Evolutionary conservation across 2,888 invertebrate species (phyloP), one percentile per base, ranked within the genome.

Genomic region (Dasypolia templi): DNA sequence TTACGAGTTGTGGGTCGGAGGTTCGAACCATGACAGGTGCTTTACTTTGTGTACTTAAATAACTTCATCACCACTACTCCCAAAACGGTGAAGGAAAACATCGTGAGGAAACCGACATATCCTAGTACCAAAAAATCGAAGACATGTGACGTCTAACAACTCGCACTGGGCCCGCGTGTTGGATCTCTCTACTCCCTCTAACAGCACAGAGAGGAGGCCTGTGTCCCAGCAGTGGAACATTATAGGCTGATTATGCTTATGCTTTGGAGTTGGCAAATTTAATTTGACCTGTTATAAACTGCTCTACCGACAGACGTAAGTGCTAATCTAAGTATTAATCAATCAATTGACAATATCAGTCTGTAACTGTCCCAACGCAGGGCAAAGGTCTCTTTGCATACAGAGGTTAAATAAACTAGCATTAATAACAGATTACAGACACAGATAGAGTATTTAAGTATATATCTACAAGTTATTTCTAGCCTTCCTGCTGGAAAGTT

Each of bases 391-490:
- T 7, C 7, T 9, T 19, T 3, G 26, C 17, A 35, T 35, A 9
- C 5, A 29, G 44, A 39, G 72, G 72, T 72, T 72, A 72, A 9
- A 32, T n/a, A 55, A 46, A 56, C 35, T 65, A n/a, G 5, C n/a
- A 55, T 44, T n/a, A 44, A 72, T 71, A 55, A 26, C 12, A 62
- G 64, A 64, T 42, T 4, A 14, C 3, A 44, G 7, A n/a, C n/a
- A n/a, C 58, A 4, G n/a, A 59, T 35, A n/a, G 22, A 6, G 2
- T 29, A 11, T 19, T 19, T 19, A 46, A 19, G 46, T 22, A 58
- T 3, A 0, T 56, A 56, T 19, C 32, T 32, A 32, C 22, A 22
- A 58, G 12, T 12, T 32, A 32, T 32, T 32, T 58, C 11, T 11
- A 6, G 32, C 11, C 19, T 19, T 17, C 17, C 17, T 12, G 5